Evolutionary conservation across 1,140 invertebrate genomes (phyloP).

Genomic region (Drosophila ogumai): DNA sequence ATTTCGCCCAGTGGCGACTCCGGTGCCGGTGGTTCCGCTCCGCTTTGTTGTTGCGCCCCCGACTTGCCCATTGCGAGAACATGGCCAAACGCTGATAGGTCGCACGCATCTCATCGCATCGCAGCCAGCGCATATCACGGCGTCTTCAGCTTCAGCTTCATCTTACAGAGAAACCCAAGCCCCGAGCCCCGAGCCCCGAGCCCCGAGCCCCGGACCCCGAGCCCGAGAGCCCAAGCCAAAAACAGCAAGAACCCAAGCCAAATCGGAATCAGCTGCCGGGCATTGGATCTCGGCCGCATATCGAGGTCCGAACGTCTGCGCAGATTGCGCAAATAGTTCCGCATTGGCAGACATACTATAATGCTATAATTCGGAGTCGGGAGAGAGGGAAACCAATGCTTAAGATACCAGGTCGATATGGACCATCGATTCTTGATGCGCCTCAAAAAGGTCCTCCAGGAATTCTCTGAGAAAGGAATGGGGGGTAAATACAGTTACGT

Average conservation of each 20-base stretch:
- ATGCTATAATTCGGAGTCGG: neutral
- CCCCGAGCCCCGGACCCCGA: neutral
- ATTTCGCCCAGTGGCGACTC: conserved; percentile 55
- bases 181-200: conserved; percentile 12
- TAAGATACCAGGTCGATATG: too few relatives aligned
- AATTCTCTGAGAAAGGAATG: too few relatives aligned
- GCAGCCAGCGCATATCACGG: conserved; percentile 62
- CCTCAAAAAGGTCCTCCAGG: neutral
- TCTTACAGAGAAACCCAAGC: conserved; percentile 62
- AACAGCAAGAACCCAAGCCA: conserved; percentile 8
- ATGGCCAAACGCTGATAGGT: conserved; percentile 75
- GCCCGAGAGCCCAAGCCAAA: neutral
- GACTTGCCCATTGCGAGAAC: conserved; percentile 42
- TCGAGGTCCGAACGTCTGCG: conserved; percentile 62
- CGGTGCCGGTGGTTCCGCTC: conserved; percentile 56
- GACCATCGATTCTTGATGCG: neutral
- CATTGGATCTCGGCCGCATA: conserved; percentile 60
- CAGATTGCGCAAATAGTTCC: conserved; percentile 70
- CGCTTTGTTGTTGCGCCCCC: conserved; percentile 50
- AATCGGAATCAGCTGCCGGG: conserved; percentile 54
- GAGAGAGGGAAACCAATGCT: neutral
- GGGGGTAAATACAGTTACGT: too few relatives aligned
- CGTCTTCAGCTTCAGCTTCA: conserved; percentile 36
- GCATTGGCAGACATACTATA: conserved; percentile 51
- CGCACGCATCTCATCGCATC: conserved; percentile 61